Conservation (phyloP, 1,140 invertebrate species). For the Drosophila lini region DNA sequence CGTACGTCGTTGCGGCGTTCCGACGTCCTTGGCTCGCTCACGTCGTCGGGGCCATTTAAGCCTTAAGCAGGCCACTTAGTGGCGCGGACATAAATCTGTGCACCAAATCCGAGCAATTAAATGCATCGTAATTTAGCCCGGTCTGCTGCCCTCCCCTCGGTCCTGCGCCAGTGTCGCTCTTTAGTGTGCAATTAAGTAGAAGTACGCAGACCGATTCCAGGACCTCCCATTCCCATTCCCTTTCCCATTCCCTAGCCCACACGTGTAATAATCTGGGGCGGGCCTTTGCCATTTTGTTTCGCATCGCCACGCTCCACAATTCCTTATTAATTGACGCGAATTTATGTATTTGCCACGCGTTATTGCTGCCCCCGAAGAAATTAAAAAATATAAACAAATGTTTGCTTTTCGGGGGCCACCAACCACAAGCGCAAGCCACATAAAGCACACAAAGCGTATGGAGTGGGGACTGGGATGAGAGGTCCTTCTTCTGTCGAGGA, state of each 20-base stretch:
- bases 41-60: slow-evolving; percentile 80
- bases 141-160: slow-evolving; percentile 12
- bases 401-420: slow-evolving; percentile 21
- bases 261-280: slow-evolving; percentile 65
- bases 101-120: slow-evolving; percentile 82
- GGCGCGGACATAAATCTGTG: slow-evolving; percentile 80
- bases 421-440: slow-evolving; percentile 36
- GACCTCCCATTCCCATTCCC: slow-evolving; percentile 1
- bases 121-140: slow-evolving; percentile 80
- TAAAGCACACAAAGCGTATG: slow-evolving; percentile 56
- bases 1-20: background rate
- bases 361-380: slow-evolving; percentile 73
- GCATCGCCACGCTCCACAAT: slow-evolving; percentile 69
- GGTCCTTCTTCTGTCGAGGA: background rate
- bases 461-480: background rate
- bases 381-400: slow-evolving; percentile 81
- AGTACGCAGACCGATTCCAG: slow-evolving; percentile 63
- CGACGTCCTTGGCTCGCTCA: slow-evolving; percentile 59
- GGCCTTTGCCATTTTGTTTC: slow-evolving; percentile 64
- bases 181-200: slow-evolving; percentile 78
- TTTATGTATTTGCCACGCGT: slow-evolving; percentile 81
- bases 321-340: slow-evolving; percentile 82
- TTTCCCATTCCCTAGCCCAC: slow-evolving; percentile 1
- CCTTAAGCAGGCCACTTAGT: slow-evolving; percentile 83
- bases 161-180: slow-evolving; percentile 50